Base-by-base conservation (phyloP, 30 jellyfish, hydroid and myxozoan species). In the Aurelia aurita region DNA sequence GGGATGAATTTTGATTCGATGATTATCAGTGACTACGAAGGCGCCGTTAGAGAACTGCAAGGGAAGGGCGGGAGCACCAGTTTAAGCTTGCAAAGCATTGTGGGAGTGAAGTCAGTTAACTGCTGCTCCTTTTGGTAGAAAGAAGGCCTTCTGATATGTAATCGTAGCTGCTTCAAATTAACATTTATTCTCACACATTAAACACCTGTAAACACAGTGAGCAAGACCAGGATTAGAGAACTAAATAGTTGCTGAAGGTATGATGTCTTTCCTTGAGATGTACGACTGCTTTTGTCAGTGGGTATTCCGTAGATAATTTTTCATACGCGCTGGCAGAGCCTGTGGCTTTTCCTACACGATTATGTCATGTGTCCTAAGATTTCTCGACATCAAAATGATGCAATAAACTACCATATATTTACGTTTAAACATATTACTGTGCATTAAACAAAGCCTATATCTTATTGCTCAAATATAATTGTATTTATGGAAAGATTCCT, bases 51-150 rank as follows among this genome's bases (percentile, higher is more conserved):
- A 39, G 51, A 39, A 39, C 15, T 39, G 47, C 10, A 63, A 83
- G 58, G 45, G 87, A 71, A 70, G 93, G 93, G 87, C 85, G 91
- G 91, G 93, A 70, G 91, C 79, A 81, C 81, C 87, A 73, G 74
- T 27, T 70, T 81, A 80, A 51, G 90, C 49, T 58, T 45, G 77
- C 82, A 69, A 83, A 23, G 93, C 39, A 70, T 70, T 14, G 83
- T 85, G 89, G 88, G 95, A 75, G 87, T 20, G 46, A 71, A 47
- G 62, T 20, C 87, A 86, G 87, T 73, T 60, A 62, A 84, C 77
- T 85, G 95, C 75, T 85, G 95, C 95, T 85, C 84, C 87, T 63
- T 75, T 79, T 70, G 80, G 72, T 74, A 47, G 78, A 46, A 57
- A 84, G 69, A 34, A 28, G 25, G 59, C 69, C 25, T n/a, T 58